A percentile compares a stretch with the other conserved stretches of the same genome.
Evolutionary conservation across 2,113 vertebrate genomes (phyloP).

Genomic region (Gopherus evgoodei): DNA sequence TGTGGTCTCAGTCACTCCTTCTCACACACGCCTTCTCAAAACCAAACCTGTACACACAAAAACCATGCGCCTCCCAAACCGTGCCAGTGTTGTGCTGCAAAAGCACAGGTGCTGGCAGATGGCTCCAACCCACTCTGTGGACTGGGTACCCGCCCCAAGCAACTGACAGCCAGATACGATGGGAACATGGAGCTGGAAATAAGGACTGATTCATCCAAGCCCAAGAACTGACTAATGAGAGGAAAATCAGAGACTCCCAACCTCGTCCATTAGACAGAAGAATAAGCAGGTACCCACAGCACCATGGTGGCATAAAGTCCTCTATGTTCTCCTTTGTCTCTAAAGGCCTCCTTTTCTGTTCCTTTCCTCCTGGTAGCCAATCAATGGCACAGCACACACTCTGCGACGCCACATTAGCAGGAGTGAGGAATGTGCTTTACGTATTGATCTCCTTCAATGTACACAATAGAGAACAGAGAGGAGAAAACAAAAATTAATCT

Average conservation of each 20-base stretch:
- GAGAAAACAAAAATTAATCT: background rate
- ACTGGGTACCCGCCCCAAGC: no score
- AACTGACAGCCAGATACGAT: background rate
- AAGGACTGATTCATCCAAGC: background rate
- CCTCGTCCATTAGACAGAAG: background rate
- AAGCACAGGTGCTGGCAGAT: background rate
- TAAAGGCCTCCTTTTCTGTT: background rate
- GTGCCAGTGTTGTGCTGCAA: background rate
- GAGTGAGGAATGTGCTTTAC: background rate
- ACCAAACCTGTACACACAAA: background rate
- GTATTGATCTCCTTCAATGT: background rate
- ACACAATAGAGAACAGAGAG: background rate
- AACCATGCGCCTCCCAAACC: background rate
- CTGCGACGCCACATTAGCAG: background rate
- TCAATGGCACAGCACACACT: background rate
- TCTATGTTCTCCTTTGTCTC: background rate
- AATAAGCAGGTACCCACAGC: background rate
- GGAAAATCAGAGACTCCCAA: background rate
- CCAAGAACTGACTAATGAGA: background rate
- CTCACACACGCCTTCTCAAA: background rate
- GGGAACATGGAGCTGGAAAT: background rate
- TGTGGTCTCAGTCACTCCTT: background rate
- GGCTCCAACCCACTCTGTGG: no score
- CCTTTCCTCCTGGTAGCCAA: background rate
- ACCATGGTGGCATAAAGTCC: background rate